Conservation (phyloP, 2,888 invertebrate species). For the Amphipoea lucens region DNA sequence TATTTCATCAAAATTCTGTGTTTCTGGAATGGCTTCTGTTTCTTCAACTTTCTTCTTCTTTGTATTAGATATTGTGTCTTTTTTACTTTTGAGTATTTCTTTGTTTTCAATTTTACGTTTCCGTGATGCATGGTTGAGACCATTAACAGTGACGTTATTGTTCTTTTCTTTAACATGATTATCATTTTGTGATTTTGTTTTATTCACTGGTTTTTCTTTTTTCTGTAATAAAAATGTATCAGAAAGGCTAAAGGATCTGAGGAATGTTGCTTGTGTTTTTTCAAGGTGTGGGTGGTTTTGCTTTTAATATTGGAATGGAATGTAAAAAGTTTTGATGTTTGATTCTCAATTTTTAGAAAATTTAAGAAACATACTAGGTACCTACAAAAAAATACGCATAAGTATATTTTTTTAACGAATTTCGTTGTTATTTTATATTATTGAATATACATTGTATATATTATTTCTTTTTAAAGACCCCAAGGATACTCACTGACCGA, state of each 20-base stretch:
- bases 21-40: slow-evolving; percentile 68
- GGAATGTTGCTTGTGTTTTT: neutral
- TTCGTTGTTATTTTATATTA: neutral
- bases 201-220: slow-evolving; percentile 34
- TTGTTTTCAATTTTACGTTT: slow-evolving; percentile 57
- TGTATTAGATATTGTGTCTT: slow-evolving; percentile 53
- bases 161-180: slow-evolving; percentile 50
- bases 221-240: slow-evolving; percentile 35
- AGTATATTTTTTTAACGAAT: neutral
- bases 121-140: slow-evolving; percentile 24
- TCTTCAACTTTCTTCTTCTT: slow-evolving; percentile 46
- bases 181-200: slow-evolving; percentile 20
- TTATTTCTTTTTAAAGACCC: too few relatives aligned
- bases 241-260: neutral
- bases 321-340: neutral
- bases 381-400: neutral
- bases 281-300: neutral
- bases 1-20: slow-evolving; percentile 77
- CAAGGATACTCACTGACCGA: too few relatives aligned
- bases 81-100: slow-evolving; percentile 43
- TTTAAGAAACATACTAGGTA: neutral
- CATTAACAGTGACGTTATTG: slow-evolving; percentile 42
- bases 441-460: too few relatives aligned
- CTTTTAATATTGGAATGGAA: neutral
- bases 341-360: neutral